These are phyloP conservation scores for Coracias cyanogaster DNA, from an alignment of 2,797 vertebrate species.

Conservation along the genomic window DNA sequence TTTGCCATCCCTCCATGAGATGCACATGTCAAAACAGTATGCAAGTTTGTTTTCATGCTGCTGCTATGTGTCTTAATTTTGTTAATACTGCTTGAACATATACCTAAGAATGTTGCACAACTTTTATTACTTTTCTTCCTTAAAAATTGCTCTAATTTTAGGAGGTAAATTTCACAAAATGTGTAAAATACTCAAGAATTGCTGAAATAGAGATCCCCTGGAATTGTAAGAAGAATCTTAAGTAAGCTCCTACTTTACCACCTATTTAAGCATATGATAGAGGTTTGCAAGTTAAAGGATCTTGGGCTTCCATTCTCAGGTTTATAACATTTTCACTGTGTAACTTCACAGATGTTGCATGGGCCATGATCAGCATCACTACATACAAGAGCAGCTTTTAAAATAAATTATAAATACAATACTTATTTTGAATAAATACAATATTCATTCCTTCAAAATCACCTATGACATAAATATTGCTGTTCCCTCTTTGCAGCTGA, in stretches of 20 bases:
- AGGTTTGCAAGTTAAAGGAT: background rate
- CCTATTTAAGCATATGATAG: background rate
- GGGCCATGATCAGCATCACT: background rate
- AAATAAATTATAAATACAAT: too few relatives aligned
- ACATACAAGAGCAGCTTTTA: background rate
- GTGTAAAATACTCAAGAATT: background rate
- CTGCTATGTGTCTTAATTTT: background rate
- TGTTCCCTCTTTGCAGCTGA: background rate
- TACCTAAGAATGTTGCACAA: background rate
- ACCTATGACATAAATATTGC: background rate
- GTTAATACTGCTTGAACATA: background rate
- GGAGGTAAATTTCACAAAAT: background rate
- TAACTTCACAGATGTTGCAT: background rate
- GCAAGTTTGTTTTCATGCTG: constrained; percentile 6
- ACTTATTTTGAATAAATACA: too few relatives aligned
- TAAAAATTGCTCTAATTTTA: background rate
- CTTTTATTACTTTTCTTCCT: background rate
- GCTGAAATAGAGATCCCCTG: background rate
- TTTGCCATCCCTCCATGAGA: constrained; percentile 32
- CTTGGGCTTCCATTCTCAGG: background rate
- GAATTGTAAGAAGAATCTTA: background rate
- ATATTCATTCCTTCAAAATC: background rate
- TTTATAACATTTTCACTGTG: background rate
- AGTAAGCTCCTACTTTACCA: background rate
- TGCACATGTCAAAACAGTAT: constrained; percentile 33